Evolutionary conservation across 1,140 invertebrate genomes (phyloP), one percentile per base, ranked within the genome.

Genomic region (Mycetomoellerius zeteki): DNA sequence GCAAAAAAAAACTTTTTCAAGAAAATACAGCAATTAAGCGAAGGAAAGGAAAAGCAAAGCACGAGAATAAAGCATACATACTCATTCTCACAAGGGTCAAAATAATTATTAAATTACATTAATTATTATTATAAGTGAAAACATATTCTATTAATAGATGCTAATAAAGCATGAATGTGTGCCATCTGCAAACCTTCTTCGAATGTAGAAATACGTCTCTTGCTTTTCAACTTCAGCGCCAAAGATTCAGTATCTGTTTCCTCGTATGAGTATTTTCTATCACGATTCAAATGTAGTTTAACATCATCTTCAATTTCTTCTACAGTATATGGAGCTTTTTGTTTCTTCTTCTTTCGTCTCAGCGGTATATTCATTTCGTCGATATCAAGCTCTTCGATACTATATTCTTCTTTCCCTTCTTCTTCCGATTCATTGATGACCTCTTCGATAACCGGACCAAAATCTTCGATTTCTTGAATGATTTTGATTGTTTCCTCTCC

Each of bases 401-500:
- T 95, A 52, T 95, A 95, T 30, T 97, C 97, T 91, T 96, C 96
- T 88, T 96, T 96, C 65, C 94, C 94, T 91, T 96, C 96, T 89
- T 97, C 96, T 65, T 96, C 96, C 12, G 95, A 96, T 89, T 97
- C 96, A 90, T 96, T 96, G 58, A 96, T 96, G 62, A 97, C 96
- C 94, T 98, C 97, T 96, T 97, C 97, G 60, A 97, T 96, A 69
- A 97, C 94, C 67, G 97, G 96, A 27, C 96, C 96, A 85, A 96
- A 96, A 75, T 96, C 96, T 86, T 97, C 97, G 86, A 96, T 95
- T 94, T 97, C 97, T 94, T 97, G 95, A 78, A 96, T 96, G 84
- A 98, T 97, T 93, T 96, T 96, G 30, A 98, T 97, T 3, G 96
- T 97, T 82, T 97, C 96, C 96, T 98, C 97, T 54, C 96, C 96